Base-by-base conservation (phyloP, 2,113 vertebrate genomes). In the Gavia stellata region DNA sequence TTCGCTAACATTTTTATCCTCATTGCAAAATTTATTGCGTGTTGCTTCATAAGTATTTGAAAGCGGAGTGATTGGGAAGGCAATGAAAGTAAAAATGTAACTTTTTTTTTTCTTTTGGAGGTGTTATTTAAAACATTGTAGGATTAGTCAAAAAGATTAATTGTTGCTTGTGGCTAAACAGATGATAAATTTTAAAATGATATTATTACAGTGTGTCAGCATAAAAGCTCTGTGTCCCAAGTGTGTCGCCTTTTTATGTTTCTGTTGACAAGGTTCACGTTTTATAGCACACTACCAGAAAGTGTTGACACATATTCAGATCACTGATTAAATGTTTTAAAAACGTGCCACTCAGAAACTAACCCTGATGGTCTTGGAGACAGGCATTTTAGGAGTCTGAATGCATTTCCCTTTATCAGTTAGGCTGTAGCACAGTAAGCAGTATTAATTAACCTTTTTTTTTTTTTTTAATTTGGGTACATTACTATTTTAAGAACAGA, bases 301-400 rank as follows among this genome's bases (percentile, higher is more conserved):
- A 98, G 98, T 98, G 98, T 98, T 98, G 98, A 98, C 98, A 98
- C 97, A 92, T 98, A 98, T 97, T 98, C 97, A 97, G 98, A 98
- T 97, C 95, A 96, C 96, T 98, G 98, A 98, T 98, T 98, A 98
- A 98, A 98, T 98, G 98, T 98, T 98, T 98, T 98, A 88, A 98
- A 98, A 98, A 98, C 96, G 97, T 98, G 98, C 97, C 98, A 98
- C 98, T 98, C 98, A 98, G 94, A 98, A 98, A 98, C 97, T 98
- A 98, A 98, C 98, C 98, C 97, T 97, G 98, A 98, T 98, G 97
- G 90, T 98, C 98, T 96, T 94, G 49, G 94, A 98, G 97, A 97
- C 91, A 94, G 47, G 94, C 96, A 87, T 98, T 98, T 98, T 96
- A 94, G 92, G 94, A 97, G 65, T 80, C 95, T 95, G 88, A 75